A percentile compares a stretch with the other conserved stretches of the same genome.
Conservation (phyloP, 1,140 invertebrate genomes). For the Acromyrmex charruanus region DNA sequence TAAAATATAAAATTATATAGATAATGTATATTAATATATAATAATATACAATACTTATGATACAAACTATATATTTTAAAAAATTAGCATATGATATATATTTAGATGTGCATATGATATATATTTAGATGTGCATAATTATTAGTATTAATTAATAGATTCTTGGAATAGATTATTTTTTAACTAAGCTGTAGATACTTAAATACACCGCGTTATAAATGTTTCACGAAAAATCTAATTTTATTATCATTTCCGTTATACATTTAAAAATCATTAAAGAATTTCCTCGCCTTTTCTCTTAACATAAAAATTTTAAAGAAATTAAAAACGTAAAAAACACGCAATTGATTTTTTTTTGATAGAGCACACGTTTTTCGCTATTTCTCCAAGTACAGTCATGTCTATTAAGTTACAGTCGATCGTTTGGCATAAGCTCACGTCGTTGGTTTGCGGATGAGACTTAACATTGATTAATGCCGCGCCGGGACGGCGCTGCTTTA, state of each 20-base stretch:
- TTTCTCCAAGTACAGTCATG: background rate
- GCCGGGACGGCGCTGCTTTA: conserved; percentile 47
- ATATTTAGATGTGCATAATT: background rate
- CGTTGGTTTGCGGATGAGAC: conserved; percentile 31
- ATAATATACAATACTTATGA: no score
- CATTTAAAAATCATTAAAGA: background rate
- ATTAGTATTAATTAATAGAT: background rate
- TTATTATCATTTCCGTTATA: background rate
- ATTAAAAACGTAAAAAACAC: no score
- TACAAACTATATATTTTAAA: no score
- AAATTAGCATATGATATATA: no score
- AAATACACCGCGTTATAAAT: background rate
- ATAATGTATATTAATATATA: no score
- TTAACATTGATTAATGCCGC: conserved; percentile 67
- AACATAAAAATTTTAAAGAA: background rate
- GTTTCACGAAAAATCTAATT: background rate
- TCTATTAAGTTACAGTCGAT: conserved; percentile 42
- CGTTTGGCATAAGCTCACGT: conserved; percentile 42
- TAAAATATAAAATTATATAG: no score
- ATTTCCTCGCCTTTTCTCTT: background rate
- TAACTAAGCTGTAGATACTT: no score
- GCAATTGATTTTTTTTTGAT: background rate
- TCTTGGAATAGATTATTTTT: no score
- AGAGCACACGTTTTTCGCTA: background rate
- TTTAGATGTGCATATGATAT: background rate